A percentile compares a stretch with the other conserved stretches of the same genome.
phyloP scores from a whole-genome alignment of 2,888 invertebrate genomes.

The Pimpla rufipes region DNA sequence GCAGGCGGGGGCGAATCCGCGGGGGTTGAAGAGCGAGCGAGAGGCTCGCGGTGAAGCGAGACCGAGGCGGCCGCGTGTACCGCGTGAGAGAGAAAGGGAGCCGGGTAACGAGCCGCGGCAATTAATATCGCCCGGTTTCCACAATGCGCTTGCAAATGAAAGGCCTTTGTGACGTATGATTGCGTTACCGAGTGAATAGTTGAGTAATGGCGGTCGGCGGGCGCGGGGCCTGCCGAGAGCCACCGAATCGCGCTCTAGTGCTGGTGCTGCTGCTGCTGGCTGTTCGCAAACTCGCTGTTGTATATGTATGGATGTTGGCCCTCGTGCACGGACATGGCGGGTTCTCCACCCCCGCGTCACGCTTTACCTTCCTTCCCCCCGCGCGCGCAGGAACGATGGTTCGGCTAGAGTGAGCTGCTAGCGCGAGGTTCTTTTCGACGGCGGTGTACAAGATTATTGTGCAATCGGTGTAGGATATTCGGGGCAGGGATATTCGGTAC shows the following conservation, averaged over 20 bases:
- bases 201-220: constrained; percentile 84
- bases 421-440: constrained; percentile 46
- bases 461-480: background rate
- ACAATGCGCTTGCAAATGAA: constrained; percentile 86
- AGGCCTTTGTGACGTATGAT: constrained; percentile 86
- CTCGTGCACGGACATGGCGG: constrained; percentile 50
- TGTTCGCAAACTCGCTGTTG: constrained; percentile 63
- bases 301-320: constrained; percentile 25
- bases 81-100: constrained; percentile 69
- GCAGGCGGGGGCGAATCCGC: constrained; percentile 55
- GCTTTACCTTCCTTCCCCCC: constrained; percentile 21
- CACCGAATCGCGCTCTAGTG: constrained; percentile 75
- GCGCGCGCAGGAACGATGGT: constrained; percentile 8
- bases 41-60: constrained; percentile 55
- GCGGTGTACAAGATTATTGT: constrained; percentile 11
- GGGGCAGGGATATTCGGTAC: too few species aligned
- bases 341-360: constrained; percentile 59
- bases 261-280: constrained; percentile 48
- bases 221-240: constrained; percentile 76
- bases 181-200: constrained; percentile 85
- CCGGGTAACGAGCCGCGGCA: constrained; percentile 85
- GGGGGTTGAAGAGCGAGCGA: constrained; percentile 62
- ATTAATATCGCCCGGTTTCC: constrained; percentile 85
- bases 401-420: constrained; percentile 47
- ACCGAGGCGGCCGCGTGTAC: constrained; percentile 21